phyloP scores from a whole-genome alignment of 2,888 invertebrate genomes.

The Halictus ligatus region DNA sequence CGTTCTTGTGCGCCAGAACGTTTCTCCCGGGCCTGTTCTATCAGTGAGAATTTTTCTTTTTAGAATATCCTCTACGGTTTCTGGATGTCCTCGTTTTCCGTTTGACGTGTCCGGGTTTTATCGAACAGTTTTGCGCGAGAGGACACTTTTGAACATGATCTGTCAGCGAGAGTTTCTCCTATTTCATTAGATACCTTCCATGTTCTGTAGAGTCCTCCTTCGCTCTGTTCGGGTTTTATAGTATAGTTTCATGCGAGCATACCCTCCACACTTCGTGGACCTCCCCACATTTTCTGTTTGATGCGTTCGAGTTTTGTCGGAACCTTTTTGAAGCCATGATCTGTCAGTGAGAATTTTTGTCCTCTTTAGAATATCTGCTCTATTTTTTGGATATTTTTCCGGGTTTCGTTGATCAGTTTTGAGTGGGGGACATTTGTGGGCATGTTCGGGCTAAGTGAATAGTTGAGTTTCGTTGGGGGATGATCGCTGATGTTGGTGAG shows the following conservation, averaged over 20 bases:
- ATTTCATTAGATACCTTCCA: not conserved
- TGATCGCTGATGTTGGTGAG: not conserved
- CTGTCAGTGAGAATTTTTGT: not conserved
- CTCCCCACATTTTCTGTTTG: not conserved
- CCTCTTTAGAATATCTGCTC: not conserved
- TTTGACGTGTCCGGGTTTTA: not conserved
- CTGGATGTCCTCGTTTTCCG: not conserved
- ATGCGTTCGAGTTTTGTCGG: not conserved
- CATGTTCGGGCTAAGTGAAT: not conserved
- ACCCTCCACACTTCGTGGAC: not conserved
- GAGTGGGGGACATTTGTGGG: not conserved
- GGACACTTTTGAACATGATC: not conserved
- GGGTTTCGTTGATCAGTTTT: not conserved
- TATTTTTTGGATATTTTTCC: not conserved
- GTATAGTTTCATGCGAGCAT: not conserved
- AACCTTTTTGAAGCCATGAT: not conserved
- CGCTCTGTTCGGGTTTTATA: not conserved
- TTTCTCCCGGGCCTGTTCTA: not conserved
- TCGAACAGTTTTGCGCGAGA: not conserved
- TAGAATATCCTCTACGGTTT: not conserved
- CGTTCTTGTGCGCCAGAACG: not conserved
- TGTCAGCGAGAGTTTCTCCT: not conserved
- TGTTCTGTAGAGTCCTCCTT: not conserved
- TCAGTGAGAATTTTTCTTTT: not conserved
- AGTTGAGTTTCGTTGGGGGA: not conserved